These are phyloP conservation scores for Lordiphosa mommai DNA, from an alignment of 1,140 invertebrate species.

Conservation along the genomic window DNA sequence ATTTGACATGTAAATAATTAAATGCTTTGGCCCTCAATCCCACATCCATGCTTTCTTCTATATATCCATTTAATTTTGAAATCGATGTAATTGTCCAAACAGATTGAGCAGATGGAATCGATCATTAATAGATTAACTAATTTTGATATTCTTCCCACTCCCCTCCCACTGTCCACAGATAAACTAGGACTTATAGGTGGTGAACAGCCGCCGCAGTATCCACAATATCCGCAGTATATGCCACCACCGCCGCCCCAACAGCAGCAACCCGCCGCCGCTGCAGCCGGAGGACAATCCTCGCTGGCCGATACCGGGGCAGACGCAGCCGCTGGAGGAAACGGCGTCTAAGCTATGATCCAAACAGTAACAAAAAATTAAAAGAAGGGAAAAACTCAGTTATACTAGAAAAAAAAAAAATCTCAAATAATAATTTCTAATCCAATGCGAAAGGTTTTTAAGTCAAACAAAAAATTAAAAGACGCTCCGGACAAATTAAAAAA, in stretches of 20 bases:
- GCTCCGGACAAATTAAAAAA: conserved; percentile 71
- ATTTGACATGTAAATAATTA: background rate
- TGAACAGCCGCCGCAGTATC: conserved; percentile 76
- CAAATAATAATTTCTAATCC: conserved; percentile 52
- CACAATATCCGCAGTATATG: conserved; percentile 79
- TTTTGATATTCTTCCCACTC: background rate
- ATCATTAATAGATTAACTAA: conserved; percentile 17
- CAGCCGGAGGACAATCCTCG: conserved; percentile 64
- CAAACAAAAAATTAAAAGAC: conserved; percentile 51
- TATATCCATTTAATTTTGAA: conserved; percentile 48
- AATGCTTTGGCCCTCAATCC: conserved; percentile 1
- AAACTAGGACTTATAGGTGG: conserved; percentile 80
- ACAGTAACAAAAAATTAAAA: conserved; percentile 3
- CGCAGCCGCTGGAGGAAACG: conserved; percentile 23
- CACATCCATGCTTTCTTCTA: conserved; percentile 25
- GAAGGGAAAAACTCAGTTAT: conserved; percentile 55
- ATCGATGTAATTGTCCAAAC: conserved; percentile 65
- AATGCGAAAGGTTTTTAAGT: conserved; percentile 42
- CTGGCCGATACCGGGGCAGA: conserved; percentile 46
- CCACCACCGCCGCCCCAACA: conserved; percentile 69
- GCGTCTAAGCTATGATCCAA: conserved; percentile 7
- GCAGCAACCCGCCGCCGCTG: conserved; percentile 56
- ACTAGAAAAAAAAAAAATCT: conserved; percentile 52
- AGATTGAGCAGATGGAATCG: conserved; percentile 15
- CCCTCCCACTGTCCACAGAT: conserved; percentile 36